phyloP scores from a whole-genome alignment of 2,888 invertebrate genomes.

The Leptinotarsa haldemani region DNA sequence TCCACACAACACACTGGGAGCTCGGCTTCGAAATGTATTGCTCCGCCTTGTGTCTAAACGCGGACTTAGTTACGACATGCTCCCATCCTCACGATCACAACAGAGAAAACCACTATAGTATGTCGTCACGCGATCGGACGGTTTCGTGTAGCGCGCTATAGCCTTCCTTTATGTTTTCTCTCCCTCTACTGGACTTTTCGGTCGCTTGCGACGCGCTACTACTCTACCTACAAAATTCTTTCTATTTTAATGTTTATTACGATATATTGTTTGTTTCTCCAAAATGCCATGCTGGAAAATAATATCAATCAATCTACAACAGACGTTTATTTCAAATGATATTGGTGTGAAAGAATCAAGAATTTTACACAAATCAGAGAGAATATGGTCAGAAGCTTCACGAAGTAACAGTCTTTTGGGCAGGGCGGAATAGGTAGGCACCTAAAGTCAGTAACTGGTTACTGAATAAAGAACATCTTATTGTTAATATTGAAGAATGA shows the following conservation, averaged over 20 bases:
- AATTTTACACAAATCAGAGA: background rate
- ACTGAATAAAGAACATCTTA: background rate
- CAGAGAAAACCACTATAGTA: slow-evolving; percentile 52
- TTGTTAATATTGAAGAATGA: no score
- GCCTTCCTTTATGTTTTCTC: slow-evolving; percentile 64
- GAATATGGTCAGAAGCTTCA: background rate
- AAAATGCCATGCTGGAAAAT: slow-evolving; percentile 38
- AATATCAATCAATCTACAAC: slow-evolving; percentile 32
- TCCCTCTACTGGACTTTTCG: slow-evolving; percentile 62
- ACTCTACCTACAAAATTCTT: slow-evolving; percentile 56
- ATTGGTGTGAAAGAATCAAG: no score
- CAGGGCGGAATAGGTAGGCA: background rate
- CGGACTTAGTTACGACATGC: slow-evolving; percentile 43
- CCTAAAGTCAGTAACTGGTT: background rate
- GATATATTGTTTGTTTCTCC: slow-evolving; percentile 49
- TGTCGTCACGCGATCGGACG: slow-evolving; percentile 53
- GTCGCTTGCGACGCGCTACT: slow-evolving; percentile 60
- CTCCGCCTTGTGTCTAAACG: slow-evolving; percentile 57
- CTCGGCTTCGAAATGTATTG: slow-evolving; percentile 57
- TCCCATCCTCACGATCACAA: slow-evolving; percentile 48
- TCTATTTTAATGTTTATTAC: slow-evolving; percentile 53
- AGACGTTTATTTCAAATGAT: background rate
- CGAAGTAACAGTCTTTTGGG: background rate
- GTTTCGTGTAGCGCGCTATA: slow-evolving; percentile 63
- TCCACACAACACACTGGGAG: slow-evolving; percentile 57